Evolutionary conservation across 1,140 invertebrate genomes (phyloP), one percentile per base, ranked within the genome.

Genomic region (Cataglyphis hispanica): DNA sequence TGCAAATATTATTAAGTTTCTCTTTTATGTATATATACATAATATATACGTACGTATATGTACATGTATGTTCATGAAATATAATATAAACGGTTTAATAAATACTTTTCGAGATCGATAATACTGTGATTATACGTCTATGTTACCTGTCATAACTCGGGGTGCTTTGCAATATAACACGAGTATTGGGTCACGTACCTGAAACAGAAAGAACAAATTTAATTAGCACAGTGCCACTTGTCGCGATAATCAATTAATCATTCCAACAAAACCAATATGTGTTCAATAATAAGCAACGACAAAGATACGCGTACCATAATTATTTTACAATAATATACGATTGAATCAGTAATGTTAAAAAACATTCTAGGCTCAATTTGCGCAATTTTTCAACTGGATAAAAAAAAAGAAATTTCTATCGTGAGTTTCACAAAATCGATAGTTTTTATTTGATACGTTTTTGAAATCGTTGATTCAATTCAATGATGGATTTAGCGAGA

Each of bases 131-230:
- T 72, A 58, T 58, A 70, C 25, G 50, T 3, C 13, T 25, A 67
- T 53, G 53, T 81, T 81, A 81, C 78, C 78, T 83, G 78, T 83
- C 67, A 74, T 74, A 46, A 72, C 13, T 60, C 53, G 50, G 37
- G 25, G 40, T 56, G 37, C 34, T 83, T 83, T 60, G 67, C 78
- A 46, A 46, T 74, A 72, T 81, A 74, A 83, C 56, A 43, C 16
- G 19, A 19, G n/a, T 43, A 67, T 37, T 25, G 56, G 46, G 40
- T 25, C 63, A 88, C 88, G 84, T 89, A 89, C 88, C 88, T 89
- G 88, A n/a, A 89, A 89, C 88, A 89, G 22, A 89, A 77, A 86
- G 85, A 87, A 86, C 22, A 43, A 60, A 80, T 77, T 84, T 77
- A 84, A 77, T 77, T 84, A 84, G 11, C 53, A 75, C 74, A 84